Conservation (phyloP, 2,888 invertebrate genomes). For the Phlogophora meticulosa region DNA sequence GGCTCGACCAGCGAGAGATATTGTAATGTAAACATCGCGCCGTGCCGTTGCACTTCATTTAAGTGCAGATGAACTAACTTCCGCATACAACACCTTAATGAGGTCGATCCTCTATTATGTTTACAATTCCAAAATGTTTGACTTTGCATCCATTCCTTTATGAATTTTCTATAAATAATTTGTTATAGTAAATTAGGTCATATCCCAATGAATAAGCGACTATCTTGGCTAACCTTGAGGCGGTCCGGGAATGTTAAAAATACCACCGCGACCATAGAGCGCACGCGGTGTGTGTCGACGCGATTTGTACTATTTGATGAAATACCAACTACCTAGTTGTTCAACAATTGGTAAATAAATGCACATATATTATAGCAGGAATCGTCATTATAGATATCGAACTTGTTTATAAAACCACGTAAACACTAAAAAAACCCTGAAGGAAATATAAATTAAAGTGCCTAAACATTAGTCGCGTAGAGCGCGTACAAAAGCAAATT, state of each 20-base stretch:
- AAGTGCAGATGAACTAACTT: conserved; percentile 40
- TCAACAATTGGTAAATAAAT: conserved; percentile 43
- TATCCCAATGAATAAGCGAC: conserved; percentile 89
- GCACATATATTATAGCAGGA: conserved; percentile 1
- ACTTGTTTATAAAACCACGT: neutral
- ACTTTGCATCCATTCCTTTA: conserved; percentile 45
- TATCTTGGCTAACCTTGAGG: conserved; percentile 90
- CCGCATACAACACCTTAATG: conserved; percentile 34
- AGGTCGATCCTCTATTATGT: conserved; percentile 30
- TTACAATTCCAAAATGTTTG: conserved; percentile 32
- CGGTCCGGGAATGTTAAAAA: conserved; percentile 91
- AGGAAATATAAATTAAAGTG: conserved; percentile 26
- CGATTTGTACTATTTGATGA: conserved; percentile 79
- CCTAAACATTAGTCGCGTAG: conserved; percentile 41
- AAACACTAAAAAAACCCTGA: conserved; percentile 8
- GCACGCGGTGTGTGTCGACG: conserved; percentile 75
- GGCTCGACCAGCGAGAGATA: neutral
- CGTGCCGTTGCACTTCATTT: conserved; percentile 32
- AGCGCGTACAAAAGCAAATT: conserved; percentile 62
- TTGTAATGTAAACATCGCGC: conserved; percentile 36
- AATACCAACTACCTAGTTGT: conserved; percentile 64
- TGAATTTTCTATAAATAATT: conserved; percentile 76
- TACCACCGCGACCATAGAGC: conserved; percentile 82
- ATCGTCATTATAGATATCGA: neutral
- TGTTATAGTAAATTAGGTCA: conserved; percentile 88